Conservation (phyloP, 2,113 vertebrate genomes). For the Albula glossodonta region DNA sequence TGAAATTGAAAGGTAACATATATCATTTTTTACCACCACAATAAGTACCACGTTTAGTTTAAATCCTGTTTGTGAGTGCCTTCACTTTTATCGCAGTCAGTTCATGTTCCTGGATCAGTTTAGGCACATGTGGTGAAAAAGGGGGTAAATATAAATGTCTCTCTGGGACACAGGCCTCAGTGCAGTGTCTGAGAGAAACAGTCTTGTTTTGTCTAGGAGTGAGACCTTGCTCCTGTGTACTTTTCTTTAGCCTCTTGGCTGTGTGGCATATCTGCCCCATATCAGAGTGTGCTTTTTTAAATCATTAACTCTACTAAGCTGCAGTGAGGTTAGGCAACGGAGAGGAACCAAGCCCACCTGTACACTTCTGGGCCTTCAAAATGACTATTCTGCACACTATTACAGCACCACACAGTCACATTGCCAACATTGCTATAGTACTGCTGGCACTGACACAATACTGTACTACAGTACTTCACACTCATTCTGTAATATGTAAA, state of each 20-base stretch:
- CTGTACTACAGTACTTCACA: background rate
- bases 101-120: background rate
- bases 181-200: background rate
- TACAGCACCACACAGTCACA: slow-evolving; percentile 6
- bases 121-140: background rate
- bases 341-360: no score
- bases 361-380: no score
- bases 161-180: background rate
- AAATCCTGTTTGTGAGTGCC: background rate
- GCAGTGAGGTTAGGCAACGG: no score
- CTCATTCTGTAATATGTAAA: background rate
- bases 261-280: background rate
- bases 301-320: background rate
- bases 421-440: background rate
- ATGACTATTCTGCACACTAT: background rate
- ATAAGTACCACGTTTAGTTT: no score
- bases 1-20: no score
- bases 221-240: slow-evolving; percentile 5
- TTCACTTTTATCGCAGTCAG: background rate
- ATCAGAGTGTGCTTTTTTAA: background rate
- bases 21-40: no score
- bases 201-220: slow-evolving; percentile 7
- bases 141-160: background rate
- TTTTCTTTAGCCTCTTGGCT: background rate
- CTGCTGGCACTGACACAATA: background rate